phyloP scores from a whole-genome alignment of 2,888 invertebrate species.

The Eupithecia exiguata region DNA sequence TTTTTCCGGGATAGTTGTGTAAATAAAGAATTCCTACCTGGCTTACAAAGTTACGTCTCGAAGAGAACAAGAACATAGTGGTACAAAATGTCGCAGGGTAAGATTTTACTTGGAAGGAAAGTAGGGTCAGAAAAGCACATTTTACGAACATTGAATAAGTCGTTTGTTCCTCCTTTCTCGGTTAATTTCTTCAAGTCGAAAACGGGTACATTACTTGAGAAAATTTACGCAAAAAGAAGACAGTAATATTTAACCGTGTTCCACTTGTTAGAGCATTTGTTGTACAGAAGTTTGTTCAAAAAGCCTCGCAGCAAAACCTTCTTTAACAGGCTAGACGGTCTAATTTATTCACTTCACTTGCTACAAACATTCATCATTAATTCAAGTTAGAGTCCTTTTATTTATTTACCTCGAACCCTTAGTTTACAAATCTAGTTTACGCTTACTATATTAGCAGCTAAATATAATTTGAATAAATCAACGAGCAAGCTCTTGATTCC shows the following conservation, averaged over 20 bases:
- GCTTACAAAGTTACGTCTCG: slow-evolving; percentile 25
- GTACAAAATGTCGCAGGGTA: slow-evolving; percentile 19
- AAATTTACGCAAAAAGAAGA: slow-evolving; percentile 22
- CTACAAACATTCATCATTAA: background rate
- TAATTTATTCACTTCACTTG: background rate
- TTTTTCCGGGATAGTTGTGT: slow-evolving; percentile 18
- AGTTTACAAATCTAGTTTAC: background rate
- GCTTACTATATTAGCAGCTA: background rate
- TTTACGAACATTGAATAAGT: slow-evolving; percentile 19
- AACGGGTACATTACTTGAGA: background rate
- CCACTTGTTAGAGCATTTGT: slow-evolving; percentile 1
- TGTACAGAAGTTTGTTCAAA: background rate
- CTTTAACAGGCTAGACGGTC: background rate
- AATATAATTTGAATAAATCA: slow-evolving; percentile 5
- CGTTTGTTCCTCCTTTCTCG: slow-evolving; percentile 28
- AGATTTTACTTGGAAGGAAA: slow-evolving; percentile 16
- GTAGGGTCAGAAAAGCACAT: slow-evolving; percentile 18
- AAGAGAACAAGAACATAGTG: slow-evolving; percentile 32
- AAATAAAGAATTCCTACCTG: slow-evolving; percentile 38
- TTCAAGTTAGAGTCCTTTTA: background rate
- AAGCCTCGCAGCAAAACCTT: background rate
- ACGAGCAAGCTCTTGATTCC: slow-evolving; percentile 30
- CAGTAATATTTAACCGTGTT: slow-evolving; percentile 2
- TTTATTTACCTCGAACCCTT: background rate
- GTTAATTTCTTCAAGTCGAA: background rate